phyloP scores from a whole-genome alignment of 2,797 vertebrate genomes.

The Chiloscyllium punctatum region DNA sequence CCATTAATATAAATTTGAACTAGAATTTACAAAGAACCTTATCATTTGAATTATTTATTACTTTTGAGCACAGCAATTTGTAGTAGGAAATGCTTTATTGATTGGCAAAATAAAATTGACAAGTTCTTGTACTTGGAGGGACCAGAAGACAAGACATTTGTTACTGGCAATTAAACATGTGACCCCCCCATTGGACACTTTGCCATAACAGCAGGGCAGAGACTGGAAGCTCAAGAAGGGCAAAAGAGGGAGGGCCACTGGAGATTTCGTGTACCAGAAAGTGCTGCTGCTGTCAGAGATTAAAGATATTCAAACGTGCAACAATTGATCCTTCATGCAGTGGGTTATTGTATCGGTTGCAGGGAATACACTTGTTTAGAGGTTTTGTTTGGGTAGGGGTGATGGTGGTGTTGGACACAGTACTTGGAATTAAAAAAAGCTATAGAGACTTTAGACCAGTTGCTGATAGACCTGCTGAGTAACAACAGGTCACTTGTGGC shows the following conservation, averaged over 20 bases:
- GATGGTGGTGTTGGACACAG: neutral
- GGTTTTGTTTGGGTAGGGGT: too few species aligned
- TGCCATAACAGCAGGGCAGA: neutral
- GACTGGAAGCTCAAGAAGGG: neutral
- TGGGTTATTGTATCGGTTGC: neutral
- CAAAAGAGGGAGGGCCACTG: neutral
- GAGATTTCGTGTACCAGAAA: neutral
- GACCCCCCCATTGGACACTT: neutral
- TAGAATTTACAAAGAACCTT: neutral
- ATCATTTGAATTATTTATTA: neutral
- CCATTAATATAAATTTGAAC: neutral
- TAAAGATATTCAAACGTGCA: too few species aligned
- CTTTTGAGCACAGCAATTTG: neutral
- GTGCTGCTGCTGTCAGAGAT: neutral
- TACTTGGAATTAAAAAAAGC: neutral
- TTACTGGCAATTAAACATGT: neutral
- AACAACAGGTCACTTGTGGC: neutral
- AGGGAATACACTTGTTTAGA: neutral
- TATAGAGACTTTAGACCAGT: neutral
- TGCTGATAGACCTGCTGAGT: neutral
- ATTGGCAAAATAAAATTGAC: neutral
- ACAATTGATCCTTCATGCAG: neutral
- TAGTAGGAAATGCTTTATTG: neutral
- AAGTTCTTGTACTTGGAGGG: neutral
- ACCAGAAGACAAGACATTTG: neutral